Evolutionary conservation across 2,888 invertebrate genomes (phyloP), one percentile per base, ranked within the genome.

Genomic region (Ditula angustiorana): DNA sequence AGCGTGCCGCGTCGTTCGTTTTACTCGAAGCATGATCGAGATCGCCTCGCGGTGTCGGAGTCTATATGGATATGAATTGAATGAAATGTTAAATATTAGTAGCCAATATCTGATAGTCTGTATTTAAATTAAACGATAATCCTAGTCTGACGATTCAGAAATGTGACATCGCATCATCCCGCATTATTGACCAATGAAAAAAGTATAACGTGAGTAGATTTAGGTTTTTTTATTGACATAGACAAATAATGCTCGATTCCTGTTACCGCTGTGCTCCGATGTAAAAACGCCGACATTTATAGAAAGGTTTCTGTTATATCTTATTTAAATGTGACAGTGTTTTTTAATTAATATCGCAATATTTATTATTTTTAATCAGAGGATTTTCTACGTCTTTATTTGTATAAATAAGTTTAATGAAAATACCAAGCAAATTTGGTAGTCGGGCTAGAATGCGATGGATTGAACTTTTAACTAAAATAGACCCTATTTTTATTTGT

Each of bases 381-480:
- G 19, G 19, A 19, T 19, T 8, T 19, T 41, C 19, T 19, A 19
- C 1, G 65, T 50, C 68, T 67, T 65, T 50, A 50, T 47, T 53
- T 69, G 71, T 65, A 68, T 60, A 70, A 66, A 68, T 55, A 67
- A 70, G 67, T 68, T 41, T 7, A 5, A 16, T 19, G 47, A 65
- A 13, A 60, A 24, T 76, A 78, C 73, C 73, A 71, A 74, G 61
- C 60, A 24, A 35, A 44, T 46, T 64, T 63, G 63, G 67, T 67
- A 67, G n/a, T 19, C 19, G 0, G 19, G 11, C 4, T n/a, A 1
- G 13, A n/a, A 16, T 16, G 13, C 37, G 37, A 50, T 21, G 28
- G 13, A 10, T 28, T 49, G 44, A 26, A 37, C 10, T 28, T 19
- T 46, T 50, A 13, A 60, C 10, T 19, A 21, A 53, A 26, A 56